Evolutionary conservation across 1,140 invertebrate genomes (phyloP).

Genomic region (Heliconius himera): DNA sequence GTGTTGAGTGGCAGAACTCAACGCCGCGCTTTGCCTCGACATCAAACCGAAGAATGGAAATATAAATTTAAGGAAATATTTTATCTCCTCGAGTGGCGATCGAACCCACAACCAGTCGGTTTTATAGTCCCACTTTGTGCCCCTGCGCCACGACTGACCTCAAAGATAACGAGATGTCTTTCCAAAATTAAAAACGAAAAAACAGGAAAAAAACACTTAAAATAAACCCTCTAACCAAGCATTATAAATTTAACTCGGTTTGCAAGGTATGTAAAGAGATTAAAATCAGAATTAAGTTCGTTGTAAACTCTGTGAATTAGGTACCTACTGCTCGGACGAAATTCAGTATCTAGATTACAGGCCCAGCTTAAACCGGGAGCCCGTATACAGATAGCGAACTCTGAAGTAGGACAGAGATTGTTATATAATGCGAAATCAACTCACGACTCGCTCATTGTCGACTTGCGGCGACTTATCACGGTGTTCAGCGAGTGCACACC

Average conservation of each 20-base stretch:
- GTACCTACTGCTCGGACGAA: slow-evolving; percentile 33
- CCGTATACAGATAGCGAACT: slow-evolving; percentile 41
- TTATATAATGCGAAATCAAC: slow-evolving; percentile 62
- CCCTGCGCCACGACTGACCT: too few relatives aligned
- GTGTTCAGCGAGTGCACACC: slow-evolving; percentile 53
- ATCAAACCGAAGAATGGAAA: too few relatives aligned
- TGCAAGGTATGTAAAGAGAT: slow-evolving; percentile 26
- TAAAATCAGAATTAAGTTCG: slow-evolving; percentile 31
- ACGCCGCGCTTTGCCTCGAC: too few relatives aligned
- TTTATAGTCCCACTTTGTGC: too few relatives aligned
- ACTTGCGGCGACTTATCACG: slow-evolving; percentile 65
- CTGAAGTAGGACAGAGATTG: slow-evolving; percentile 44
- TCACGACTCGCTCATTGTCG: slow-evolving; percentile 66
- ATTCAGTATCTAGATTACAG: slow-evolving; percentile 46
- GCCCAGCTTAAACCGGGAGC: slow-evolving; percentile 25
- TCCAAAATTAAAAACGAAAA: neutral
- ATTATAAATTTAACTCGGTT: slow-evolving; percentile 8
- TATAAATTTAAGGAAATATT: too few relatives aligned
- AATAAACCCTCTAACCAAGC: neutral
- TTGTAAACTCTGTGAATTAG: slow-evolving; percentile 38
- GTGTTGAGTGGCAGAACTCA: too few relatives aligned
- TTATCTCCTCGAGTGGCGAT: too few relatives aligned
- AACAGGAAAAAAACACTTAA: neutral
- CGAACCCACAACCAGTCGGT: too few relatives aligned
- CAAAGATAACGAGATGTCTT: too few relatives aligned